phyloP scores from a whole-genome alignment of 2,113 vertebrate species.

The Cottus gobio region DNA sequence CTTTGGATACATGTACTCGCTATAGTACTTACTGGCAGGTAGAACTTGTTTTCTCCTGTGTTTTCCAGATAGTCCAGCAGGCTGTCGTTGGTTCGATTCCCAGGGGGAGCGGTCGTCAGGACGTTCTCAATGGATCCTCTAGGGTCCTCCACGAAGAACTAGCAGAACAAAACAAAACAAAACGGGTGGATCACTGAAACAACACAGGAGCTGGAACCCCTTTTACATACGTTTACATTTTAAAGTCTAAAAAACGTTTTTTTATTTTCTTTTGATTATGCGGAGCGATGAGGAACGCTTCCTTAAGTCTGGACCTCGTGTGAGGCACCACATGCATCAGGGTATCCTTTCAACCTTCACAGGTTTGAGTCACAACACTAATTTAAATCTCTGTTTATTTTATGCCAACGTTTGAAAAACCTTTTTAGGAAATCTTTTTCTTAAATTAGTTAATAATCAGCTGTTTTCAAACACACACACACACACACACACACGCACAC shows the following conservation, averaged over 20 bases:
- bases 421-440: too few relatives aligned
- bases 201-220: background rate
- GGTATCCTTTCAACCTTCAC: background rate
- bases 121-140: slow-evolving; percentile 55
- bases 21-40: slow-evolving; percentile 90
- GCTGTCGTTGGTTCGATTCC: slow-evolving; percentile 88
- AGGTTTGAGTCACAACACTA: background rate
- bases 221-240: background rate
- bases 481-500: too few relatives aligned
- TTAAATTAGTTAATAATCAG: too few relatives aligned
- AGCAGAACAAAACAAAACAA: slow-evolving; percentile 27
- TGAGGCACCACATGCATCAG: too few relatives aligned
- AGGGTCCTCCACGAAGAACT: slow-evolving; percentile 93
- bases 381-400: background rate
- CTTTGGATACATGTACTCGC: background rate
- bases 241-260: background rate
- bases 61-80: slow-evolving; percentile 56
- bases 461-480: too few relatives aligned
- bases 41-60: slow-evolving; percentile 84
- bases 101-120: slow-evolving; percentile 62
- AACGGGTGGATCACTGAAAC: background rate
- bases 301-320: background rate
- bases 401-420: too few relatives aligned
- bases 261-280: background rate
- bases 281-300: background rate